These are phyloP conservation scores for Strix uralensis DNA, from an alignment of 2,113 vertebrate species.

Conservation along the genomic window DNA sequence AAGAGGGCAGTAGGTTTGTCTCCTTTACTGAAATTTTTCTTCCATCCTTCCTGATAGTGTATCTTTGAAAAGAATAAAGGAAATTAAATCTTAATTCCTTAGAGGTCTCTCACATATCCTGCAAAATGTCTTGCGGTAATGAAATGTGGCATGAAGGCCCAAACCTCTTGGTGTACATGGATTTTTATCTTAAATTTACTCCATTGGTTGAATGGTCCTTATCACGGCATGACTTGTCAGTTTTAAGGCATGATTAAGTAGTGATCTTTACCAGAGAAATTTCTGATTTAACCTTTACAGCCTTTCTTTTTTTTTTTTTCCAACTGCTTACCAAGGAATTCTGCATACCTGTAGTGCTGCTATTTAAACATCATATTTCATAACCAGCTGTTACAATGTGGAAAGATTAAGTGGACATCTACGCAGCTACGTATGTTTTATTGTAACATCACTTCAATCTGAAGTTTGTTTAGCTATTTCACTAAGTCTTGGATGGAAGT, in stretches of 20 bases:
- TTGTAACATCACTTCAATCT: background rate
- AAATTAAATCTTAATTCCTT: background rate
- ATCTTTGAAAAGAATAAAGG: background rate
- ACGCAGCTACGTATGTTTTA: background rate
- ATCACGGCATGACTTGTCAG: background rate
- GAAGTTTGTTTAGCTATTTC: background rate
- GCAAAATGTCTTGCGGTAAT: background rate
- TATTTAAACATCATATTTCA: background rate
- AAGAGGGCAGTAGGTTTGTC: background rate
- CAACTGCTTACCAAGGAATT: background rate
- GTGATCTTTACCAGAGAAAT: background rate
- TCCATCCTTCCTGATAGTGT: background rate
- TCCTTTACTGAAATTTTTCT: background rate
- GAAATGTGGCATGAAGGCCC: background rate
- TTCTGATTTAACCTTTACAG: background rate
- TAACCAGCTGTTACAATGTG: accelerated
- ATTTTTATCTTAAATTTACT: background rate
- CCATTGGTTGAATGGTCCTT: background rate
- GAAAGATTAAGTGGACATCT: background rate
- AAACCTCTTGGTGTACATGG: background rate
- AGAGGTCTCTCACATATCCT: background rate
- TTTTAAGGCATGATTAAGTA: background rate
- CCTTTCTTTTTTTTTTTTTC: background rate
- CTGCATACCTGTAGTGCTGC: background rate
- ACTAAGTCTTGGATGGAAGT: background rate